Base-by-base conservation (phyloP, 2,113 vertebrate genomes). In the Passer domesticus region DNA sequence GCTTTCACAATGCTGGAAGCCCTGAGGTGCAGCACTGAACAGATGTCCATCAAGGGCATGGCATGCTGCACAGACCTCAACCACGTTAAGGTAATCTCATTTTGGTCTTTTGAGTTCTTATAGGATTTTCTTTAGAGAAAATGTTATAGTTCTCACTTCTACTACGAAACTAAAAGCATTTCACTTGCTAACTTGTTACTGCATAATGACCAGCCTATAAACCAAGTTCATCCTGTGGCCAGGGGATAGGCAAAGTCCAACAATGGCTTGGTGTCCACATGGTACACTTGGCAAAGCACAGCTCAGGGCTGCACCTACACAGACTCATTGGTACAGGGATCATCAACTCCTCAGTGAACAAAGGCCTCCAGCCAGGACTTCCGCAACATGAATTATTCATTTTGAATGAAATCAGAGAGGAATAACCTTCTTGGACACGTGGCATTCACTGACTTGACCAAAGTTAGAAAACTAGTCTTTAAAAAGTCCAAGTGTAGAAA, bases 191-290 rank as follows among this genome's bases (percentile, higher is more conserved):
- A 47, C 21, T 35, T 55, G 7, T 14, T 67, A 43, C 60, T 72
- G 7, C 3, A 5, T 21, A 39, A 79, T 18, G 3, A 2, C 14
- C 0, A 0, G 33, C 21, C 46, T 24, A 27, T 14, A 69, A 33
- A 69, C 6, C 2, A 33, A 30, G 27, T 9, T 68, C 35, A 33
- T 17, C 22, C 31, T 44, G 28, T 6, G 2, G 55, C 60, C 46
- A 21, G 59, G 28, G 30, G 41, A 21, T 4, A 9, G 0, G 11
- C 9, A 12, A 7, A 39, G 49, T 19, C 20, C 59, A 49, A 1
- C 15, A 1, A 7, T 6, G 24, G 33, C 33, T 41, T 15, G 28
- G 49, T 20, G 28, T 30, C 9, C 56, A 13, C 0, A 0, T 5
- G 1, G 15, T 3, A 23, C 1, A 0, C 13, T 28, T 43, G 52